These are phyloP conservation scores for Hypomecis punctinalis DNA, from an alignment of 2,888 invertebrate genomes.

Conservation along the genomic window DNA sequence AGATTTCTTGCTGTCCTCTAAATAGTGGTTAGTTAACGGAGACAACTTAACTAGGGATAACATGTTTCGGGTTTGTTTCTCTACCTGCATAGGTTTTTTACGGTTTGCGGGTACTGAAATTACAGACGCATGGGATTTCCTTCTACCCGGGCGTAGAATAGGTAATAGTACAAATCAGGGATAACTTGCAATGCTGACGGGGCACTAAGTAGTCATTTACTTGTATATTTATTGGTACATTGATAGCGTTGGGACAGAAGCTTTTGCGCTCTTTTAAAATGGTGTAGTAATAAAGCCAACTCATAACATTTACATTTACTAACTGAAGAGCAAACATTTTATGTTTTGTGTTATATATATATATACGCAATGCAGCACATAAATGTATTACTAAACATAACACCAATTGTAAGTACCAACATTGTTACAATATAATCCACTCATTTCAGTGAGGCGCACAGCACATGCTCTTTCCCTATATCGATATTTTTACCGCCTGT, in stretches of 20 bases:
- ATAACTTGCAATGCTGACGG: constrained; percentile 4
- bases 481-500: constrained; percentile 26
- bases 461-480: constrained; percentile 18
- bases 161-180: background rate
- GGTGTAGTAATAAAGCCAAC: background rate
- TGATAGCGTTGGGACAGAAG: no score
- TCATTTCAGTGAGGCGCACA: constrained; percentile 6
- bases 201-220: constrained; percentile 1
- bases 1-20: constrained; percentile 56
- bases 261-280: no score
- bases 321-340: background rate
- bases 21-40: constrained; percentile 53
- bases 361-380: background rate
- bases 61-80: constrained; percentile 47
- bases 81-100: constrained; percentile 32
- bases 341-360: background rate
- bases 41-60: constrained; percentile 47
- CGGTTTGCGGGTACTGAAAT: constrained; percentile 18
- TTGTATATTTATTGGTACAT: no score
- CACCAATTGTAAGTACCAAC: constrained; percentile 1
- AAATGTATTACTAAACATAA: constrained; percentile 1
- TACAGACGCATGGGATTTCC: constrained; percentile 11
- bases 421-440: constrained; percentile 19
- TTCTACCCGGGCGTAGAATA: background rate
- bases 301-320: background rate